Base-by-base conservation (phyloP, 2,797 vertebrate genomes). In the Silurus aristotelis region DNA sequence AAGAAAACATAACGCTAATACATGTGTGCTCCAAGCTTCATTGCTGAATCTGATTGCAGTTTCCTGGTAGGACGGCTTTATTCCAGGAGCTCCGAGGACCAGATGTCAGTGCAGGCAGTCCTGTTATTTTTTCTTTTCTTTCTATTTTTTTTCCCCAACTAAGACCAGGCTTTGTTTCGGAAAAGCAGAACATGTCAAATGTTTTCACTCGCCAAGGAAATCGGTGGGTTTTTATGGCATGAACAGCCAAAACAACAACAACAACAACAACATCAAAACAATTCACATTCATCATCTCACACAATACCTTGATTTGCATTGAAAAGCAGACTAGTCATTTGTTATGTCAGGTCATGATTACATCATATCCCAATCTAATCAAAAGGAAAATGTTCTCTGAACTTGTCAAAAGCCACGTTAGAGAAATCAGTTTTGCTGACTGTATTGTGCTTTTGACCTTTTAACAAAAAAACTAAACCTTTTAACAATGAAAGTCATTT, bases 11-110 rank as follows among this genome's bases (percentile, higher is more conserved):
- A 78, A 0, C 48, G 13, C 77, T 25, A 5, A 64, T 5, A 64
- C 38, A 80, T 1, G 4, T 64, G 43, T 17, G 15, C 61, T 66
- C 14, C 48, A 19, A 15, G 38, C 12, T 10, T 38, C 46, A n/a
- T 9, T 77, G 38, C 55, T 66, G 67, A 66, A 84, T 88, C 66
- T 46, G 46, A 68, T 82, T 84, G 1, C 85, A 60, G 64, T 25
- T 88, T 86, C 82, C 79, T 86, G 77, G 72, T 43, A 86, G 43
- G 38, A 73, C 1, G 5, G 12, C 52, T 58, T 20, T 13, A 52
- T 86, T 88, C 46, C 43, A 68, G 83, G 48, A 84, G 10, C 48
- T 55, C 70, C 6, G 60, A 81, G 52, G 6, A 83, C 38, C 27
- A 60, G 2, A 31, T 66, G 76, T 79, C 7, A 8, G 27, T 8